These are phyloP conservation scores for Crocallis elinguaria DNA, from an alignment of 2,888 invertebrate genomes.

Conservation along the genomic window DNA sequence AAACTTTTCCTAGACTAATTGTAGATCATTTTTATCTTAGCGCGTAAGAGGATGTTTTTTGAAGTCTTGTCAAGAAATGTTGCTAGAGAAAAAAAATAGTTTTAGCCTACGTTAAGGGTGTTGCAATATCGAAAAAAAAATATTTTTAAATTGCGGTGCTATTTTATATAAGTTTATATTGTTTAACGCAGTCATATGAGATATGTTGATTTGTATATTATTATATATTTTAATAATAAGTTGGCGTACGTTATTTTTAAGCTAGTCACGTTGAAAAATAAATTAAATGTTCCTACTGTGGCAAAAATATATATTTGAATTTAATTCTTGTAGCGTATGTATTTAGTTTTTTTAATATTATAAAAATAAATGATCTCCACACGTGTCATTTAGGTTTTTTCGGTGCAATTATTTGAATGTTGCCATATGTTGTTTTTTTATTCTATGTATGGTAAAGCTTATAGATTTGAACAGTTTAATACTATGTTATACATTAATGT, in stretches of 20 bases:
- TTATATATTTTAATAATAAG: slow-evolving; percentile 31
- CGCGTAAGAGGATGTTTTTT: slow-evolving; percentile 36
- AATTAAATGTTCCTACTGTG: slow-evolving; percentile 36
- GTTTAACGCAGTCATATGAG: slow-evolving; percentile 31
- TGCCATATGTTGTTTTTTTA: slow-evolving; percentile 42
- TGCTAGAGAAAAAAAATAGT: slow-evolving; percentile 17
- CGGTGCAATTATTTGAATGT: slow-evolving; percentile 48
- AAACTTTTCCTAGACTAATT: slow-evolving; percentile 49
- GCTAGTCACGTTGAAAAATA: slow-evolving; percentile 35
- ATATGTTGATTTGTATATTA: slow-evolving; percentile 24
- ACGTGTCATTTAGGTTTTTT: slow-evolving; percentile 48
- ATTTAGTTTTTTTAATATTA: slow-evolving; percentile 30
- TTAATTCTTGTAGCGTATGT: slow-evolving; percentile 11
- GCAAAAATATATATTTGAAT: slow-evolving; percentile 18
- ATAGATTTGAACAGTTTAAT: neutral
- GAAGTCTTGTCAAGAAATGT: slow-evolving; percentile 35
- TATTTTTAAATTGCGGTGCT: slow-evolving; percentile 46
- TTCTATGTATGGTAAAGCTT: neutral
- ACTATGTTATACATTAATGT: neutral
- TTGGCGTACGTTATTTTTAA: slow-evolving; percentile 34
- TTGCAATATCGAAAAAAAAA: slow-evolving; percentile 51
- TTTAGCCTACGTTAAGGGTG: slow-evolving; percentile 44
- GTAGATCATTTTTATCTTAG: slow-evolving; percentile 40
- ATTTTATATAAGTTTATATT: slow-evolving; percentile 34
- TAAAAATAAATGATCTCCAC: slow-evolving; percentile 49